Percentiles rank a stretch among this genome's conserved stretches.
These are phyloP conservation scores for Biston stratarius DNA, from an alignment of 2,888 invertebrate species.

Conservation along the genomic window DNA sequence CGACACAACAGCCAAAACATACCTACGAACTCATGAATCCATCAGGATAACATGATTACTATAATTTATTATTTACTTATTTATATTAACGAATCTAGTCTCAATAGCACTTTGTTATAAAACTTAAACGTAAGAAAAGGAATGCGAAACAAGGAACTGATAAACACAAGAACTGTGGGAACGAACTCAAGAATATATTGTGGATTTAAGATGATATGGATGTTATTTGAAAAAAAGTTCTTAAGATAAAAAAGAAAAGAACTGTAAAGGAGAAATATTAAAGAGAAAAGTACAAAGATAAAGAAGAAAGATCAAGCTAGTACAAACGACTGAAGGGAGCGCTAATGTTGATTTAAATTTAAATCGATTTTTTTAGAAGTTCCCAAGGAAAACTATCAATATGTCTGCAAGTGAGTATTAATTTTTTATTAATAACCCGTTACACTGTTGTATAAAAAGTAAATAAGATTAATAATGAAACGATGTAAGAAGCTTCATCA, in stretches of 20 bases:
- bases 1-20: slow-evolving; percentile 71
- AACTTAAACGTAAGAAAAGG: slow-evolving; percentile 59
- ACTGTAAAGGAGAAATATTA: slow-evolving; percentile 6
- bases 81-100: slow-evolving; percentile 84
- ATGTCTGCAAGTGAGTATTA: slow-evolving; percentile 81
- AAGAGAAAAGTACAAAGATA: slow-evolving; percentile 73
- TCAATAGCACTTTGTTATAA: slow-evolving; percentile 82
- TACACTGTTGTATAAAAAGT: too few species aligned
- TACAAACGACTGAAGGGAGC: slow-evolving; percentile 72
- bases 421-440: background rate
- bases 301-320: slow-evolving; percentile 56
- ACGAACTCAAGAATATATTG: slow-evolving; percentile 62
- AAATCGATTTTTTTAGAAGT: slow-evolving; percentile 80
- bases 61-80: slow-evolving; percentile 75
- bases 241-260: slow-evolving; percentile 47
- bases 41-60: slow-evolving; percentile 78
- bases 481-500: too few species aligned
- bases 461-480: too few species aligned
- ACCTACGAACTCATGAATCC: slow-evolving; percentile 76
- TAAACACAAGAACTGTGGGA: slow-evolving; percentile 36
- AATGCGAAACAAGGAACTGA: slow-evolving; percentile 40
- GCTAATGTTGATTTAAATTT: slow-evolving; percentile 78
- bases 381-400: slow-evolving; percentile 64
- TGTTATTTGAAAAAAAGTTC: slow-evolving; percentile 20
- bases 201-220: slow-evolving; percentile 51